Conservation (phyloP, 2,113 vertebrate species). For the Cephalopholis sonnerati region DNA sequence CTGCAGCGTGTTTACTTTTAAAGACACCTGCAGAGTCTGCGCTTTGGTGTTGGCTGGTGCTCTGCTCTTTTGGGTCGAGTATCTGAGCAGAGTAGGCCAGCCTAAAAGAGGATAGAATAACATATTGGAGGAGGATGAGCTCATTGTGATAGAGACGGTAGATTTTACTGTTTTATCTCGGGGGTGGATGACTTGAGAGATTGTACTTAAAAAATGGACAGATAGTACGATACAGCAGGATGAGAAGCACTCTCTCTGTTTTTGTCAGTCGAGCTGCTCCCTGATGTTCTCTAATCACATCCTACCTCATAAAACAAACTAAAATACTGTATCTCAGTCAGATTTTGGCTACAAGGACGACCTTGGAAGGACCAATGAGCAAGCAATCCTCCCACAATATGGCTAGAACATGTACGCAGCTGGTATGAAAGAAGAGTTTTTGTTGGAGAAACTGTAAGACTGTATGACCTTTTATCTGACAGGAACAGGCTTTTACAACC, state of each 20-base stretch:
- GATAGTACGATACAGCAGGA: not conserved
- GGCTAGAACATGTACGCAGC: not conserved
- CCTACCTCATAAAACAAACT: constrained; percentile 32
- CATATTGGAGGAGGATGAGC: constrained; percentile 35
- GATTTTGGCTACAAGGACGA: not conserved
- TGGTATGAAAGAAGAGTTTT: not conserved
- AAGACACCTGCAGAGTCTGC: not conserved
- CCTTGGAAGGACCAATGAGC: constrained; percentile 8
- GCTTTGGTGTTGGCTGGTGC: not conserved
- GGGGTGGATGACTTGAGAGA: not conserved
- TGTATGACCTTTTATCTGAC: not conserved
- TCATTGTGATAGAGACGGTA: constrained; percentile 11
- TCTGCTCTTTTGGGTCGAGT: constrained; percentile 21
- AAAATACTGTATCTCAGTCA: not conserved
- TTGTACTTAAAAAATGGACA: no score
- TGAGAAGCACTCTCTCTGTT: not conserved
- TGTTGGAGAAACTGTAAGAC: constrained; percentile 3
- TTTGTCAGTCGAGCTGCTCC: not conserved
- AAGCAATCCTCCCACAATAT: not conserved
- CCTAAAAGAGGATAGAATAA: constrained; percentile 36
- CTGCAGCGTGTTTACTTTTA: constrained; percentile 4
- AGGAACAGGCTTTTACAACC: not conserved
- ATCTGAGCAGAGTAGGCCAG: constrained; percentile 25
- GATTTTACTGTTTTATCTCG: constrained; percentile 20
- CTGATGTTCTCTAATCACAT: constrained; percentile 2